phyloP scores from a whole-genome alignment of 2,888 invertebrate genomes.

The Asteroscopus sphinx region DNA sequence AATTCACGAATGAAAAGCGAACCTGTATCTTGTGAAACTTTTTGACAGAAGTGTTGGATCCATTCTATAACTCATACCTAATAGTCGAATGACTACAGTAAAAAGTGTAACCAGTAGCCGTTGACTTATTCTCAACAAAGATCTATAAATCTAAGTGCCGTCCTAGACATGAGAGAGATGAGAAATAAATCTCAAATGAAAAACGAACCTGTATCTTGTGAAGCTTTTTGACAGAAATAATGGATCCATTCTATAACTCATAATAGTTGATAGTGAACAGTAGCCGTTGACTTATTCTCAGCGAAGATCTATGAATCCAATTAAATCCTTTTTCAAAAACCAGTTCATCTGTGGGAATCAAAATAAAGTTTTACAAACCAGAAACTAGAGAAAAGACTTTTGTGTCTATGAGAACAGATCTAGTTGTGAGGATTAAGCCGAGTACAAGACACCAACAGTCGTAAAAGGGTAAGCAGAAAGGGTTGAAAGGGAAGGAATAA shows the following conservation, averaged over 20 bases:
- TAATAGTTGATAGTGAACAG: slow-evolving; percentile 45
- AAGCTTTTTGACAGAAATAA: too few species aligned
- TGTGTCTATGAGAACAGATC: slow-evolving; percentile 73
- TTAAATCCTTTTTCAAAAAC: slow-evolving; percentile 60
- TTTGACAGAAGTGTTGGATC: slow-evolving; percentile 40
- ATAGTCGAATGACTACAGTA: slow-evolving; percentile 30
- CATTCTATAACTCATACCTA: slow-evolving; percentile 36
- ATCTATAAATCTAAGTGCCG: slow-evolving; percentile 54
- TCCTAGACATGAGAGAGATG: too few species aligned
- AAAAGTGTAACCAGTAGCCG: slow-evolving; percentile 45
- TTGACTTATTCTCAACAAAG: slow-evolving; percentile 42
- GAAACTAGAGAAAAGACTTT: slow-evolving; percentile 72
- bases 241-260: too few species aligned
- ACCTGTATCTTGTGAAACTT: slow-evolving; percentile 22
- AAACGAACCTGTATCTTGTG: too few species aligned
- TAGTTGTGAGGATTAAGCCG: slow-evolving; percentile 69
- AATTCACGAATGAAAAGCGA: slow-evolving; percentile 10
- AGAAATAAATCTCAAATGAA: too few species aligned
- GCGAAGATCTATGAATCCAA: slow-evolving; percentile 51
- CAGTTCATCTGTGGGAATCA: slow-evolving; percentile 66
- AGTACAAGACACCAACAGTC: slow-evolving; percentile 62
- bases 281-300: slow-evolving; percentile 44
- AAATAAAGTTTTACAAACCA: slow-evolving; percentile 67
- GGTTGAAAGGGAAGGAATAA: slow-evolving; percentile 54
- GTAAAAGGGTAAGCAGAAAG: slow-evolving; percentile 62